Evolutionary conservation across 2,888 invertebrate species (phyloP), one percentile per base, ranked within the genome.

Genomic region (Margaritifera margaritifera): DNA sequence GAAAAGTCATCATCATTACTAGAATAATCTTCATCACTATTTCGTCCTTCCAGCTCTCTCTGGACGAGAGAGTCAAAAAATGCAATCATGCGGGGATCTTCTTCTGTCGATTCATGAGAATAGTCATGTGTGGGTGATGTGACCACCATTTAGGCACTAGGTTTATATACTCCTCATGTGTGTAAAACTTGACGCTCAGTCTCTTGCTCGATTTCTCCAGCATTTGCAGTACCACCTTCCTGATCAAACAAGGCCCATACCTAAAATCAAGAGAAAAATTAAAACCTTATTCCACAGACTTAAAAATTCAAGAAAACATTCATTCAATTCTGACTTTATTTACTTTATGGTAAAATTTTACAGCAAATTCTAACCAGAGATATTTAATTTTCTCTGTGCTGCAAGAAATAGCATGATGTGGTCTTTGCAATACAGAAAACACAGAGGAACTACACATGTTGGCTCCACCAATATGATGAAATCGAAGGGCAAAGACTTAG

Each of bases 21-120:
- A 3, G 81, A 78, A 57, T 82, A 69, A 24, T 82, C 81, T 64
- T 86, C 86, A 62, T 84, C 85, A 18, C 82, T 79, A 60, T 83
- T 85, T 74, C 83, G 84, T 4, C 93, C 94, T 90, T 96, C 96
- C 74, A 96, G 93, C 89, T 97, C 97, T 57, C 96, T 93, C 88
- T 97, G 96, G 50, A 98, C 95, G 27, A 97, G 91, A 19, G 96
- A 95, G 91, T 98, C 97, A 86, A 98, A 98, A 91, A 97, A 97
- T 51, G 97, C 97, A 94, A 98, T 95, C 97, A 98, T 98, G 65
- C 96, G 92, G 0, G 95, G 94, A 90, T 98, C 97, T 90, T 98
- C 97, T 65, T 93, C 92, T 0, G 94, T 95, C 15, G 95, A 96
- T 84, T 95, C 94, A 79, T 95, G 94, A 83, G 94, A 94, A 88